These are phyloP conservation scores for Trialeurodes vaporariorum DNA, from an alignment of 1,140 invertebrate genomes.

Conservation along the genomic window DNA sequence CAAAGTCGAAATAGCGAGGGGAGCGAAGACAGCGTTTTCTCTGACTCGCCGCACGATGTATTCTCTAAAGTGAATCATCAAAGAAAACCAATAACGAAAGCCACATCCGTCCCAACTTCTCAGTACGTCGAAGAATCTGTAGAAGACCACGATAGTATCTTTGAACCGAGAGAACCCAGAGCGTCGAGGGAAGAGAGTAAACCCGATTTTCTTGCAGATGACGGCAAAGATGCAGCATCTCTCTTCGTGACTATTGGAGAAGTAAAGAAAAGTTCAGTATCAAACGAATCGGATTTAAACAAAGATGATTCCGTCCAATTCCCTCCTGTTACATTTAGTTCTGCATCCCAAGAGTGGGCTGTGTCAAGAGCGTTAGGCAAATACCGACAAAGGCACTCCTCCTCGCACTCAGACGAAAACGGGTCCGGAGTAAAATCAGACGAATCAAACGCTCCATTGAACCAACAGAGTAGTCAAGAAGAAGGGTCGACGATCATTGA, in stretches of 20 bases:
- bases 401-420: slow-evolving; percentile 12
- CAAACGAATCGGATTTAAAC: slow-evolving; percentile 38
- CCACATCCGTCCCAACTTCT: slow-evolving; percentile 30
- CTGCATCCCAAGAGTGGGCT: slow-evolving; percentile 66
- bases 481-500: slow-evolving; percentile 39
- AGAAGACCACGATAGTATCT: slow-evolving; percentile 16
- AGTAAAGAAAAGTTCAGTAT: slow-evolving; percentile 43
- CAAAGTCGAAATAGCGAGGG: slow-evolving; percentile 35
- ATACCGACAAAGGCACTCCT: slow-evolving; percentile 56
- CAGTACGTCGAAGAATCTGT: slow-evolving; percentile 25
- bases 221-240: slow-evolving; percentile 23
- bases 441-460: slow-evolving; percentile 46
- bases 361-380: slow-evolving; percentile 69
- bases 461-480: slow-evolving; percentile 44
- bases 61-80: slow-evolving; percentile 45
- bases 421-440: neutral
- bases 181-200: slow-evolving; percentile 41
- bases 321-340: slow-evolving; percentile 42
- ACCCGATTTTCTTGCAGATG: neutral
- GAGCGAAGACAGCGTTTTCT: slow-evolving; percentile 42
- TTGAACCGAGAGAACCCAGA: slow-evolving; percentile 30
- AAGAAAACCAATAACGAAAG: slow-evolving; percentile 38
- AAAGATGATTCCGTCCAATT: slow-evolving; percentile 28
- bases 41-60: slow-evolving; percentile 32
- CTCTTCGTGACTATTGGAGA: slow-evolving; percentile 63